A percentile compares a stretch with the other conserved stretches of the same genome.
Evolutionary conservation across 1,140 invertebrate species (phyloP).

Genomic region (Ostrea denselamellosa): DNA sequence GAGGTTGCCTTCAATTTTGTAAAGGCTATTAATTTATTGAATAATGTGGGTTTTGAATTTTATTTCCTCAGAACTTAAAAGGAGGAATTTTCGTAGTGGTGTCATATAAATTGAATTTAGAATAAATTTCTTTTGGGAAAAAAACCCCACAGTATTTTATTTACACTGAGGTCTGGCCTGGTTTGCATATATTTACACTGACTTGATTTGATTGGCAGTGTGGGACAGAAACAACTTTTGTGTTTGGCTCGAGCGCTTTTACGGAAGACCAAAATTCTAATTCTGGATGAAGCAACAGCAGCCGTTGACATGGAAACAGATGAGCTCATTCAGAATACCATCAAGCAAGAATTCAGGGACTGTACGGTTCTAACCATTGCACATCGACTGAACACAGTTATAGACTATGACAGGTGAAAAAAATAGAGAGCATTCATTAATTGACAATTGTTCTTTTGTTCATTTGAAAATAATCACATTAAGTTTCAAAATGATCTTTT

Average conservation of each 20-base stretch:
- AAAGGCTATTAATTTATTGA: no score
- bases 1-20: no score
- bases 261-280: constrained; percentile 85
- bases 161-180: no score
- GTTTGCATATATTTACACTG: not conserved
- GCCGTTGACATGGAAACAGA: constrained; percentile 77
- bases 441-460: not conserved
- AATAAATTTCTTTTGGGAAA: not conserved
- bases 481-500: no score
- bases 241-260: constrained; percentile 80
- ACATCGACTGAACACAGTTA: constrained; percentile 79
- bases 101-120: not conserved
- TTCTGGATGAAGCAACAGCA: constrained; percentile 82
- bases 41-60: no score
- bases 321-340: constrained; percentile 76
- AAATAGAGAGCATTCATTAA: not conserved
- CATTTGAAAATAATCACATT: no score
- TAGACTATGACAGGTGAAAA: constrained; percentile 74
- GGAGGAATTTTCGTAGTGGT: no score
- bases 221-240: constrained; percentile 80
- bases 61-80: no score
- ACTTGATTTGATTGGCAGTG: constrained; percentile 64
- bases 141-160: not conserved
- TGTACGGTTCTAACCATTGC: constrained; percentile 79
- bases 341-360: constrained; percentile 71